These are phyloP conservation scores for Pherbina coryleti DNA, from an alignment of 2,888 invertebrate species.

Conservation along the genomic window DNA sequence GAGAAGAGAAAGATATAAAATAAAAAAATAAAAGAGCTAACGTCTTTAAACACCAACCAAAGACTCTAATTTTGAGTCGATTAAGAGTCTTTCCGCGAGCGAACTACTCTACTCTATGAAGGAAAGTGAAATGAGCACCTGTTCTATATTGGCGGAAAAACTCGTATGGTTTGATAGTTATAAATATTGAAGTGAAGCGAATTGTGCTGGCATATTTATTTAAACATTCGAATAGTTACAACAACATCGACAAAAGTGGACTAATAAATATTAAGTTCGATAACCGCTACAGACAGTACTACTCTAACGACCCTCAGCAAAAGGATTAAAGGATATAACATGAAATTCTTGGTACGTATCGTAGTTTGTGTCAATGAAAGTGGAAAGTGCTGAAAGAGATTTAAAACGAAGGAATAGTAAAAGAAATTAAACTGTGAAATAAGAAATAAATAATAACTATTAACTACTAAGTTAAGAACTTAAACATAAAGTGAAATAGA, in stretches of 20 bases:
- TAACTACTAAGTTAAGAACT: too few species aligned
- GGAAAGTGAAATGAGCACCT: conserved; percentile 26
- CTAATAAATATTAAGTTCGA: neutral
- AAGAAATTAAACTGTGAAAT: neutral
- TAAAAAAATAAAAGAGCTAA: conserved; percentile 4
- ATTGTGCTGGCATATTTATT: neutral
- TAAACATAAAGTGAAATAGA: too few species aligned
- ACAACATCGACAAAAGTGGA: conserved; percentile 5
- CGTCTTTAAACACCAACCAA: neutral
- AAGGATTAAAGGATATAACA: conserved; percentile 27
- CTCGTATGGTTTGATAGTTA: neutral
- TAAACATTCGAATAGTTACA: conserved; percentile 21
- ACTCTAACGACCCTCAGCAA: neutral
- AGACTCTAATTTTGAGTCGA: neutral
- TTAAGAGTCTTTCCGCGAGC: conserved; percentile 16
- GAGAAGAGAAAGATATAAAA: conserved; percentile 44
- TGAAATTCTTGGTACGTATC: conserved; percentile 33
- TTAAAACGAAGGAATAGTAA: neutral
- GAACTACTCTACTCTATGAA: neutral
- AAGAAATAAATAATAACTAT: too few species aligned
- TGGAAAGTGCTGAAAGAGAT: neutral
- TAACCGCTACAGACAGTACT: too few species aligned
- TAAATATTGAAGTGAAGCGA: conserved; percentile 24
- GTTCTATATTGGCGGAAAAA: conserved; percentile 25
- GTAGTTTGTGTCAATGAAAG: neutral